Evolutionary conservation across 2,113 vertebrate genomes (phyloP), one percentile per base, ranked within the genome.

Genomic region (Carollia perspicillata): DNA sequence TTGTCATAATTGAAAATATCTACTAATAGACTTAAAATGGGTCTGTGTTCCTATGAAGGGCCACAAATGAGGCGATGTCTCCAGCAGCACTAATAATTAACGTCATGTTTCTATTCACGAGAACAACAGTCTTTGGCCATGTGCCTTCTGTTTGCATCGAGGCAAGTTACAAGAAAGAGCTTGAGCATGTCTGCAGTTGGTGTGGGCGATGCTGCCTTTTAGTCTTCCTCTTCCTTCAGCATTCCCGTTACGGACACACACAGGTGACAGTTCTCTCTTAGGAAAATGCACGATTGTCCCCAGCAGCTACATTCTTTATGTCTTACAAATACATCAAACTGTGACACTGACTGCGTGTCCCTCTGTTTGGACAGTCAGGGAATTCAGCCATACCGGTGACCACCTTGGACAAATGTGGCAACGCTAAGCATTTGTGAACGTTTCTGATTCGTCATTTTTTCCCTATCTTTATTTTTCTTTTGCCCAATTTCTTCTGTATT

Each of bases 151-250:
- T 79, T 69, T 20, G 66, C 10, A 33, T 0, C 74, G 42, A 47
- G 65, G 23, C 47, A 30, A 30, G 12, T 51, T 33, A 0, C 53
- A 51, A 53, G 47, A 40, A 69, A 68, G n/a, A 33, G 13, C 8
- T 14, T 13, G 63, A 69, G 11, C 30, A 20, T 10, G 8, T 7
- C 5, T 7, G 6, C 14, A 17, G 22, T 22, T 69, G 63, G 33
- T 65, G 9, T 63, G 26, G 3, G 1, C 8, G 26, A 55, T 18
- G 16, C 0, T 66, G 1, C 5, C 2, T 49, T 68, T 66, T 16
- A 14, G 75, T 68, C 26, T 33, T 23, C 60, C 75, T 40, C 68
- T 40, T 63, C 26, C 7, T 6, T 30, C 1, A 35, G 37, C 18
- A 11, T 4, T 6, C 33, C 20, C 1, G 10, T 17, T 10, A 47